Evolutionary conservation across 2,888 invertebrate genomes (phyloP), one percentile per base, ranked within the genome.

Genomic region (Epinotia brunnichana): DNA sequence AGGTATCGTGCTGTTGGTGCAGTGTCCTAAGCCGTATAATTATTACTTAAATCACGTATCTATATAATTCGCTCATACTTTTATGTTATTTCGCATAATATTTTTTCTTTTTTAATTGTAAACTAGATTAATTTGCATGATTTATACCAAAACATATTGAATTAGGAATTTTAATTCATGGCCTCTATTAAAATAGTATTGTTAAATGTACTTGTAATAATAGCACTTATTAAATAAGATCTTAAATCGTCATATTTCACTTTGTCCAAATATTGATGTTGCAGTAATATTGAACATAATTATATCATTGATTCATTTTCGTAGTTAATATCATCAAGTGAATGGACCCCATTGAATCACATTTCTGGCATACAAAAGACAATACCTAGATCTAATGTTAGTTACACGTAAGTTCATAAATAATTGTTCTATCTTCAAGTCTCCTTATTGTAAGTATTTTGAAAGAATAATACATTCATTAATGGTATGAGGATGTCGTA

Each of bases 301-400:
- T 81, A 82, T 56, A 44, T 80, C 78, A 79, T 80, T 80, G 76
- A 79, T 79, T 83, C 77, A 81, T 87, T 66, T 77, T 75, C 69
- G 71, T 74, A 78, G 51, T 79, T 81, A 82, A 84, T 80, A 81
- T 83, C 81, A 79, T 86, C 80, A 81, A 83, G 78, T 77, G 76
- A 81, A 82, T 80, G 81, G 87, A 88, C 86, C 89, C 90, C 90
- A 89, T 91, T 86, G 78, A 79, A 88, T 89, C 88, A 89, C 85
- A 83, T 88, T 87, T 92, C 90, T 89, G 91, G 90, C 91, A 93
- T 92, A 90, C 90, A 91, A 93, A 94, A 93, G 94, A 94, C 94
- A 94, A 94, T 94, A 94, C 93, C 92, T 94, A 94, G 94, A 89
- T 92, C 90, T 94, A 94, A 92, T 88, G 87, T 92, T 93, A 92